Percentiles rank a stretch among this genome's conserved stretches.
Conservation (phyloP, 2,888 invertebrate genomes). For the Microdon myrmicae region DNA sequence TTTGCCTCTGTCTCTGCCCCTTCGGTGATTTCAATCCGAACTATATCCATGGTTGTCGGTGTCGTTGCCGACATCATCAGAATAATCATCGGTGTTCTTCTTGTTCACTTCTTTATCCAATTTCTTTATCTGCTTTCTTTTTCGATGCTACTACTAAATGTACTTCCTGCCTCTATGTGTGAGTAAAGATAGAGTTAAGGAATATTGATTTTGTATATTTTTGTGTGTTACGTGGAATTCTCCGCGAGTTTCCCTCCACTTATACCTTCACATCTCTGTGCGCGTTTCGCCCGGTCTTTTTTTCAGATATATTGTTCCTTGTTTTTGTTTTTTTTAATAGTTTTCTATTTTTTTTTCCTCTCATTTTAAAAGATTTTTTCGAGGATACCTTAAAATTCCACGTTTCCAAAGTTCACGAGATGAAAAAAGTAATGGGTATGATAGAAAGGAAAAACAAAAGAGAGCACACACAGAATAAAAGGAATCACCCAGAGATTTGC, state of each 20-base stretch:
- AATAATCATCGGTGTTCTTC: slow-evolving; percentile 45
- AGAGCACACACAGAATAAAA: slow-evolving; percentile 15
- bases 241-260: slow-evolving; percentile 40
- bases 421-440: slow-evolving; percentile 4
- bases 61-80: slow-evolving; percentile 42
- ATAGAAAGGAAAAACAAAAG: slow-evolving; percentile 21
- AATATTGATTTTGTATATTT: slow-evolving; percentile 51
- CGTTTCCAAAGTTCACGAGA: slow-evolving; percentile 1
- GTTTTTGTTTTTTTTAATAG: no score
- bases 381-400: slow-evolving; percentile 14
- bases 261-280: slow-evolving; percentile 1
- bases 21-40: slow-evolving; percentile 10
- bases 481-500: slow-evolving; percentile 9
- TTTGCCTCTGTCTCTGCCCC: slow-evolving; percentile 23
- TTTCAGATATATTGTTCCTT: neutral
- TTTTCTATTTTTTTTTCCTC: slow-evolving; percentile 8
- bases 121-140: slow-evolving; percentile 47
- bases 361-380: slow-evolving; percentile 7
- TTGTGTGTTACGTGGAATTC: slow-evolving; percentile 50
- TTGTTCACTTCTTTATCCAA: slow-evolving; percentile 44
- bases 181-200: slow-evolving; percentile 42
- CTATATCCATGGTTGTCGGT: slow-evolving; percentile 7
- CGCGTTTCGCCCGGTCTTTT: no score
- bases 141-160: slow-evolving; percentile 23
- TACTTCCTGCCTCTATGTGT: slow-evolving; percentile 1